phyloP scores from a whole-genome alignment of 2,113 vertebrate species.

The Hippopotamus amphibius region DNA sequence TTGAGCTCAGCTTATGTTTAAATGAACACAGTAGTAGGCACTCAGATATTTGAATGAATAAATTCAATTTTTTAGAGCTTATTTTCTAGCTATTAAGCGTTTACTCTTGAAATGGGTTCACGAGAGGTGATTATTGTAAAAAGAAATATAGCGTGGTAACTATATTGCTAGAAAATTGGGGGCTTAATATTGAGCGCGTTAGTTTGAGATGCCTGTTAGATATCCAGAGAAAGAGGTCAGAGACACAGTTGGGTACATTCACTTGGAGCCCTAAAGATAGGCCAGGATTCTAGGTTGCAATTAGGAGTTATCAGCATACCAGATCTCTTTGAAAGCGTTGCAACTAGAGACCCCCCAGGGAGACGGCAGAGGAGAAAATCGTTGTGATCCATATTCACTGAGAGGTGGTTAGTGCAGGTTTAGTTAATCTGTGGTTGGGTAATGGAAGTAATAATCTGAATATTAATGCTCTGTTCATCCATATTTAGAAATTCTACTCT shows the following conservation, averaged over 20 bases:
- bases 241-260: background rate
- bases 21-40: background rate
- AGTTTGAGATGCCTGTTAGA: background rate
- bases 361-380: background rate
- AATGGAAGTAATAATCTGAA: background rate
- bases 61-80: conserved; percentile 7
- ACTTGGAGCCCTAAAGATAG: background rate
- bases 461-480: background rate
- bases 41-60: background rate
- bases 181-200: background rate
- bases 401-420: background rate
- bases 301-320: background rate
- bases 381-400: background rate
- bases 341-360: background rate
- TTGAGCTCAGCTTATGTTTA: conserved; percentile 20
- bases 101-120: background rate
- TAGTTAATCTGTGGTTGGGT: background rate
- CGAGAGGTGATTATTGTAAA: background rate
- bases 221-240: background rate
- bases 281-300: background rate
- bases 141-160: background rate
- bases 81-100: conserved; percentile 1
- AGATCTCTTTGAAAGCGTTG: background rate
- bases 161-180: background rate
- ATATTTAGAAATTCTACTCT: background rate